Base-by-base conservation (phyloP, 2,888 invertebrate genomes). In the Limnephilus lunatus region DNA sequence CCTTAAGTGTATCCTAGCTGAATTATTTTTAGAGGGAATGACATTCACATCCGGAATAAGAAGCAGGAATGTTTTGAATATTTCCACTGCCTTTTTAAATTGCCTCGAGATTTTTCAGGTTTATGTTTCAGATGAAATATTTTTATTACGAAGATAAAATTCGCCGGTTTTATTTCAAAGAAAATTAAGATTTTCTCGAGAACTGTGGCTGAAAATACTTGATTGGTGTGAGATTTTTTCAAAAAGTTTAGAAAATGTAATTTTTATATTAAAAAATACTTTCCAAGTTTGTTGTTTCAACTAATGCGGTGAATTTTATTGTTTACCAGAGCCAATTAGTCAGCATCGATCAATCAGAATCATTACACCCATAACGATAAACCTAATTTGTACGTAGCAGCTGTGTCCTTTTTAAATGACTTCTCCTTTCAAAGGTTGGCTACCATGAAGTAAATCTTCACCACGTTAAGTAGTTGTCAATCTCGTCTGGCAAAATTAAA, bases 1-100 rank as follows among this genome's bases (percentile, higher is more conserved):
- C 68, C 68, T 68, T 68, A 68, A 68, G 68, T 68, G 68, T 68
- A 68, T 68, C 68, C 68, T 68, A 68, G 68, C 68, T 68, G 68
- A 68, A 68, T 68, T 68, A 68, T 68, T 68, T 68, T 68, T 68
- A 68, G 68, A 68, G 68, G 68, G 68, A 68, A 68, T 68, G 68
- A 68, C 68, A 68, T n/a, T 25, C 25, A 68, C 68, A 68, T 68
- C 68, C 68, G n/a, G 68, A 68, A 68, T 68, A 68, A 68, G 68
- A 68, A 68, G 68, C 68, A 68, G 68, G 68, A 25, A 68, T 68
- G n/a, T 68, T 68, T 68, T 68, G 68, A 68, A 68, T 68, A 68
- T 68, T 68, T n/a, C 68, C 68, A 68, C 68, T 68, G 25, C 68
- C 68, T 68, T 68, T 68, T 68, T 68, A 68, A 68, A 68, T 68